Conservation (phyloP, 2,113 vertebrate species). For the Otocyon megalotis region DNA sequence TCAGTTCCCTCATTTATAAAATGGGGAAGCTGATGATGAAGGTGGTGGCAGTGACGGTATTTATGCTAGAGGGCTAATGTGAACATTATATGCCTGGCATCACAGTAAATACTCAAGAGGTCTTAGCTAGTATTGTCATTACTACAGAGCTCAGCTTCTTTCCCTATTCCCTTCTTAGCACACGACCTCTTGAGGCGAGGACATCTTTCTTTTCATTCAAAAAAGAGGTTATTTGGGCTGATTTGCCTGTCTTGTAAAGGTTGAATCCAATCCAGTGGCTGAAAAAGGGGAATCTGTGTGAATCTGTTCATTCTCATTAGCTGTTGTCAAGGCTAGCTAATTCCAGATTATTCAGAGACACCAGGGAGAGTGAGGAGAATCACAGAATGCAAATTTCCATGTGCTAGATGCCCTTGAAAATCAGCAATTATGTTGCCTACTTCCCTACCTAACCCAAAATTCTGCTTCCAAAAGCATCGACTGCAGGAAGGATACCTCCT, state of each 20-base stretch:
- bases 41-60: too few species aligned
- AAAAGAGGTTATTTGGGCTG: slow-evolving; percentile 38
- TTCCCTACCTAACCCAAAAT: neutral
- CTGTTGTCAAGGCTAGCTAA: slow-evolving; percentile 70
- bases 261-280: slow-evolving; percentile 37
- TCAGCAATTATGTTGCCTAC: neutral
- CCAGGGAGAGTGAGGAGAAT: slow-evolving; percentile 12
- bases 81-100: neutral
- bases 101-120: neutral
- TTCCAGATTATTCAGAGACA: slow-evolving; percentile 69
- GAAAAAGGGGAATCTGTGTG: slow-evolving; percentile 30
- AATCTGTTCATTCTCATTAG: slow-evolving; percentile 77
- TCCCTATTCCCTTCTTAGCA: neutral
- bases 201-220: slow-evolving; percentile 51
- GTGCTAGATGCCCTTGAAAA: slow-evolving; percentile 48
- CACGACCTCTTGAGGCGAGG: neutral
- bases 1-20: neutral
- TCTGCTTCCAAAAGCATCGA: neutral
- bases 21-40: neutral
- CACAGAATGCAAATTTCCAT: slow-evolving; percentile 57
- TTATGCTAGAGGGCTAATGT: neutral
- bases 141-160: neutral
- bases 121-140: neutral
- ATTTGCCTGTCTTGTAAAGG: slow-evolving; percentile 55
- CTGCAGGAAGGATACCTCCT: neutral